These are phyloP conservation scores for Paraplagusia blochii DNA, from an alignment of 2,113 vertebrate species.

Conservation along the genomic window DNA sequence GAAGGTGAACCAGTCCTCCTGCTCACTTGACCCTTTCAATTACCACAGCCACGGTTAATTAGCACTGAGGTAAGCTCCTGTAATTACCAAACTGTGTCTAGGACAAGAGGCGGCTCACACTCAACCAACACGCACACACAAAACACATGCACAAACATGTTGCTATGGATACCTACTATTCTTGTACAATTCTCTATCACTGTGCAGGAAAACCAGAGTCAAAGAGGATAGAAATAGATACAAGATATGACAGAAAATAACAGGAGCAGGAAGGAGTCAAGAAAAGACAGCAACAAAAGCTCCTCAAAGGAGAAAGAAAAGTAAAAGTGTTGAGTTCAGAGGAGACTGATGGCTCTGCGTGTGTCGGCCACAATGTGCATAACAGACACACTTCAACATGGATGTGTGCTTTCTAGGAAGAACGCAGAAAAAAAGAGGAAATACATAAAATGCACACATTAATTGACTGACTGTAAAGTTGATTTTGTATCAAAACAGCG, in stretches of 20 bases:
- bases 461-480: no score
- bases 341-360: slow-evolving; percentile 19
- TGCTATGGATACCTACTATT: slow-evolving; percentile 77
- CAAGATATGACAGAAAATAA: slow-evolving; percentile 55
- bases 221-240: slow-evolving; percentile 61
- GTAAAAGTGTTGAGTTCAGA: slow-evolving; percentile 44
- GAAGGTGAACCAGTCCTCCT: slow-evolving; percentile 74
- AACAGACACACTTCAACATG: slow-evolving; percentile 38
- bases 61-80: slow-evolving; percentile 75
- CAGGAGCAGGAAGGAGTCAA: slow-evolving; percentile 41
- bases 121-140: slow-evolving; percentile 11
- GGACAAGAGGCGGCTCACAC: slow-evolving; percentile 69
- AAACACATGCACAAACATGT: slow-evolving; percentile 55
- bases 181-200: slow-evolving; percentile 30
- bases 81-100: slow-evolving; percentile 78
- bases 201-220: slow-evolving; percentile 42
- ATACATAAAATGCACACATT: no score
- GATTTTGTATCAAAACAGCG: no score
- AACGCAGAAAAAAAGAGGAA: no score
- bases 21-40: slow-evolving; percentile 79
- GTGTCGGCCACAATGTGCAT: slow-evolving; percentile 33
- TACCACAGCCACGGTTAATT: slow-evolving; percentile 77
- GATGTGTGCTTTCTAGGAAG: slow-evolving; percentile 44
- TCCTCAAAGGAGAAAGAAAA: slow-evolving; percentile 43
- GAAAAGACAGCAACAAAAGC: slow-evolving; percentile 49